These are phyloP conservation scores for Eupithecia tripunctaria DNA, from an alignment of 2,888 invertebrate species.

Conservation along the genomic window DNA sequence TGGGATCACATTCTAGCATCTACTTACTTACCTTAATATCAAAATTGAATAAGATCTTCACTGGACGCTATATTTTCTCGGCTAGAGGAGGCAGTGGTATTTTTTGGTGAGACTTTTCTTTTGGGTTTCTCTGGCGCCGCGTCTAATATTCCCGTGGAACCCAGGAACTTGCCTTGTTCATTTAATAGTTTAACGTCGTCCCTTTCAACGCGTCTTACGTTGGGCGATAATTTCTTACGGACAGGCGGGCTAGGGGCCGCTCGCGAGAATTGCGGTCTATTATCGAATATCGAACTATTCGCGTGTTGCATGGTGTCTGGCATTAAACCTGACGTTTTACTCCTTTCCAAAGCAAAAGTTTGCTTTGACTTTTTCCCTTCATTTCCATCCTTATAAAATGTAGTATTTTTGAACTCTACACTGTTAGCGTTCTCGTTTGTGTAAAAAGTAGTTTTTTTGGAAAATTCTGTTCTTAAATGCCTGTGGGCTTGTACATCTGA, in stretches of 20 bases:
- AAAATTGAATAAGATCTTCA: constrained; percentile 80
- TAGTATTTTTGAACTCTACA: constrained; percentile 64
- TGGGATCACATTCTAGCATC: constrained; percentile 39
- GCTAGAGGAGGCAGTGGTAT: constrained; percentile 47
- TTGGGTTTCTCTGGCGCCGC: constrained; percentile 71
- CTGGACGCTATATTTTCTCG: constrained; percentile 49
- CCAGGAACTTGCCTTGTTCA: constrained; percentile 64
- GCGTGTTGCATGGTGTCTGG: constrained; percentile 60
- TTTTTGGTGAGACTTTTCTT: constrained; percentile 72
- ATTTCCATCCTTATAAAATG: constrained; percentile 63
- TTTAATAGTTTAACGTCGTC: constrained; percentile 55
- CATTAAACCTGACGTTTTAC: constrained; percentile 72
- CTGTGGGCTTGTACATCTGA: constrained; percentile 75
- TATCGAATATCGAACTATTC: constrained; percentile 73
- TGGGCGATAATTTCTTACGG: constrained; percentile 72
- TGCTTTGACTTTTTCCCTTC: constrained; percentile 53
- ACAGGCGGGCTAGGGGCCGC: constrained; percentile 80
- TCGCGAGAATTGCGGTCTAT: constrained; percentile 68
- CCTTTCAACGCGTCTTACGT: constrained; percentile 54
- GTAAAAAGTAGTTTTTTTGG: constrained; percentile 70
- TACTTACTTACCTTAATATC: constrained; percentile 37
- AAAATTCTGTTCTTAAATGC: constrained; percentile 59
- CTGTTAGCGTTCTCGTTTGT: constrained; percentile 59
- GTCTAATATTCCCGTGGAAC: constrained; percentile 68
- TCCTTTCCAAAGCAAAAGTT: constrained; percentile 68